These are phyloP conservation scores for Thymelicus acteon DNA, from an alignment of 2,888 invertebrate species.

Conservation along the genomic window DNA sequence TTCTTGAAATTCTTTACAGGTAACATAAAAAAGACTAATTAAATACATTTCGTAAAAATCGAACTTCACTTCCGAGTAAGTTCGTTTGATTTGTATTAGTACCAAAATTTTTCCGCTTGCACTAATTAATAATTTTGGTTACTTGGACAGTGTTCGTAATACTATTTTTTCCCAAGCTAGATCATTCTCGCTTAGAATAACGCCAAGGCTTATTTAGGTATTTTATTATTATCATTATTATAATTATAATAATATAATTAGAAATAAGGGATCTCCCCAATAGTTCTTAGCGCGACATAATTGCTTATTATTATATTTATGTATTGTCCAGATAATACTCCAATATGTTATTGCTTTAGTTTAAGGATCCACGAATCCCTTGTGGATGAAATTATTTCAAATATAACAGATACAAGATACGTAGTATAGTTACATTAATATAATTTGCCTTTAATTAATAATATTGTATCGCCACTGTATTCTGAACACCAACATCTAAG, in stretches of 20 bases:
- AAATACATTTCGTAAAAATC: not conserved
- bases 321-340: slow-evolving; percentile 25
- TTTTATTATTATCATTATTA: slow-evolving; percentile 23
- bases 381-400: not conserved
- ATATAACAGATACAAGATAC: not conserved
- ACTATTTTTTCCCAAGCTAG: slow-evolving; percentile 37
- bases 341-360: slow-evolving; percentile 5
- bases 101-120: no score
- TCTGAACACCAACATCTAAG: slow-evolving; percentile 46
- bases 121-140: not conserved
- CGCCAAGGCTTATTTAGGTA: slow-evolving; percentile 22
- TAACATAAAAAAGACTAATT: no score
- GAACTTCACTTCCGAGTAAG: not conserved
- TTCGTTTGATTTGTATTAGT: not conserved
- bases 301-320: slow-evolving; percentile 37
- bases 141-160: slow-evolving; percentile 40
- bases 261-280: slow-evolving; percentile 13
- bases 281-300: slow-evolving; percentile 32
- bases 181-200: slow-evolving; percentile 25
- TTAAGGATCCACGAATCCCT: slow-evolving; percentile 1
- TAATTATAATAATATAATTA: slow-evolving; percentile 7
- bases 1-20: no score
- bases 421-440: not conserved
- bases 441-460: slow-evolving; percentile 25
- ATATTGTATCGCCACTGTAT: slow-evolving; percentile 43